These are phyloP conservation scores for Allophyes oxyacanthae DNA, from an alignment of 2,888 invertebrate genomes.

Conservation along the genomic window DNA sequence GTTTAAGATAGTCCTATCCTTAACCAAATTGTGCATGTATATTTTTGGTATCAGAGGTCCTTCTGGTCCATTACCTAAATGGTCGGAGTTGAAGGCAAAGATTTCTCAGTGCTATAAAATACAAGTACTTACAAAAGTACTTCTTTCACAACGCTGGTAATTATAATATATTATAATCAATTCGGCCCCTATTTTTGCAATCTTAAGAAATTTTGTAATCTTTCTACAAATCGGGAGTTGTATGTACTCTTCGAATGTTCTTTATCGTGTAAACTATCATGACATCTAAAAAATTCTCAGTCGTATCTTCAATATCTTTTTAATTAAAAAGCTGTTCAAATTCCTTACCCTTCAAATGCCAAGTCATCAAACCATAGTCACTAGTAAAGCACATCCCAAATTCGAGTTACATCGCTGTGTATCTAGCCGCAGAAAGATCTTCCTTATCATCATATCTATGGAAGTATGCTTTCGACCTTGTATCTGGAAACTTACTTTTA, in stretches of 20 bases:
- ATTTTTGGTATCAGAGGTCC: background rate
- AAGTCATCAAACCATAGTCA: slow-evolving; percentile 55
- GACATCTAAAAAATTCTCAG: background rate
- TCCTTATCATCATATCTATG: slow-evolving; percentile 8
- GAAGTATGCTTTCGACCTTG: too few species aligned
- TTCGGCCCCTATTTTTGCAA: too few species aligned
- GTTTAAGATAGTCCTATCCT: background rate
- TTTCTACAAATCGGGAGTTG: too few species aligned
- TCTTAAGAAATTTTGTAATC: too few species aligned
- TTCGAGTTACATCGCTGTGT: slow-evolving; percentile 22
- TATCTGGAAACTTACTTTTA: too few species aligned
- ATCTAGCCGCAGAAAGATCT: slow-evolving; percentile 6
- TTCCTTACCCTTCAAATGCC: slow-evolving; percentile 18
- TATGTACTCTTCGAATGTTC: too few species aligned
- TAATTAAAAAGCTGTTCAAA: background rate
- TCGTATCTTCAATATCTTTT: background rate
- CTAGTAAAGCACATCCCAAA: slow-evolving; percentile 69
- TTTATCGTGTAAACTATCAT: background rate
- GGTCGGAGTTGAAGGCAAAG: too few species aligned
- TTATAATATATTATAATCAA: too few species aligned
- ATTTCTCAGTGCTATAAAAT: too few species aligned
- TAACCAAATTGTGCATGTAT: background rate
- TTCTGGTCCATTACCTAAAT: too few species aligned
- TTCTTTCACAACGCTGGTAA: too few species aligned
- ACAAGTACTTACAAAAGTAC: too few species aligned